Base-by-base conservation (phyloP, 2,113 vertebrate species). In the Chaetops frenatus region DNA sequence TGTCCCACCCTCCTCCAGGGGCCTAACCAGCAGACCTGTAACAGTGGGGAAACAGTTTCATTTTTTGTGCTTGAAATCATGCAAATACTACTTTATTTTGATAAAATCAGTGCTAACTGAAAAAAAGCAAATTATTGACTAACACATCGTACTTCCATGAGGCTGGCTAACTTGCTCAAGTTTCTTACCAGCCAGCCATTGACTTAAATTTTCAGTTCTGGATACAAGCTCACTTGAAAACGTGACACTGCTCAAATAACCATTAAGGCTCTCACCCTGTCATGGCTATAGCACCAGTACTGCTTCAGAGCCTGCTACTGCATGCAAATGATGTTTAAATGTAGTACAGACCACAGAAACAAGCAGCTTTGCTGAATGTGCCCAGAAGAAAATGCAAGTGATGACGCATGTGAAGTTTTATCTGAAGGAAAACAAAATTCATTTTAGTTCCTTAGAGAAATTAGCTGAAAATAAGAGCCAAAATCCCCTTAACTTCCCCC, bases 241-340 rank as follows among this genome's bases (percentile, higher is more conserved):
- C 5, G 31, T n/a, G 42, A 47, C 69, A 40, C 13, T 48, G 48
- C 36, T 85, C n/a, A 92, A 94, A 79, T 27, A 57, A 74, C 57
- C 77, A 85, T 85, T 72, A 93, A 92, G 48, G 12, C 53, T 74
- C 40, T 86, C 58, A 80, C 36, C 35, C 56, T 72, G 62, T 82
- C 78, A 86, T 5, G 25, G 66, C 66, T 92, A 23, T 60, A 89
- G 53, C 73, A 96, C 48, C 61, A 90, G 22, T 58, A 65, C 6
- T 76, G 65, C 77, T 81, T 74, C 70, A 87, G 77, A 73, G 58
- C 72, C 67, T 94, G 79, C 50, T 73, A 36, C 72, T 70, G 76
- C 79, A 88, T 90, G 66, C 60, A 76, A 92, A 81, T 88, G 42
- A 74, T 25, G 66, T 65, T 88, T 74, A 77, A 93, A 92, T 74